Base-by-base conservation (phyloP, 2,888 invertebrate species). In the Drosophila trichaetosa region DNA sequence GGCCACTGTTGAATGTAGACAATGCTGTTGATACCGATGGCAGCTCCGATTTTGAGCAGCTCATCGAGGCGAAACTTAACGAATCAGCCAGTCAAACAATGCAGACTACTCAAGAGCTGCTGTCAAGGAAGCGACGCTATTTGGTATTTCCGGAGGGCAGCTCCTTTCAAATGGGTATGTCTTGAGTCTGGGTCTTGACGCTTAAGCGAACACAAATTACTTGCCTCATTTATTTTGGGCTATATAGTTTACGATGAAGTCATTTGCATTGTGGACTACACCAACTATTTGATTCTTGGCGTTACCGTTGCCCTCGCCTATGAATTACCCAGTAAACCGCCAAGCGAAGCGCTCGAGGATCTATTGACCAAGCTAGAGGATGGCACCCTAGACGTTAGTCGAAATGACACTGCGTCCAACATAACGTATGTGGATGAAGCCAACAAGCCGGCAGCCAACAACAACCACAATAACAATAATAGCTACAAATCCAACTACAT, bases 231-330 rank as follows among this genome's bases (percentile, higher is more conserved):
- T 66, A 36, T 18, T 34, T 27, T 38, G n/a, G 4, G 16, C 27
- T n/a, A 21, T 42, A 92, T 38, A 92, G 93, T 93, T 46, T 92
- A 84, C 71, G 93, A 93, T 81, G 90, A 92, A 69, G 92, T 93
- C 72, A 83, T 93, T 60, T 93, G 93, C 46, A 87, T 93, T 40
- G 92, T 93, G n/a, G 93, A 93, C 69, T 90, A 89, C 48, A 93
- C 92, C 5, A 93, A 93, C 75, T 92, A 93, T 67, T 94, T 96
- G 73, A 94, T 96, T 13, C 94, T 95, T 83, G 97, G 97, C 0
- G 94, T 95, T 57, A 97, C 97, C 0, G 96, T 96, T 1, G 96
- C 96, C 0, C 92, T 97, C 82, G 97, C 97, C 3, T 97, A 95
- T 94, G 95, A 96, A 86, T 91, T 97, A 51, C 97, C 97, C 0